Conservation (phyloP, 2,797 vertebrate genomes). For the Micrastur ruficollis region DNA sequence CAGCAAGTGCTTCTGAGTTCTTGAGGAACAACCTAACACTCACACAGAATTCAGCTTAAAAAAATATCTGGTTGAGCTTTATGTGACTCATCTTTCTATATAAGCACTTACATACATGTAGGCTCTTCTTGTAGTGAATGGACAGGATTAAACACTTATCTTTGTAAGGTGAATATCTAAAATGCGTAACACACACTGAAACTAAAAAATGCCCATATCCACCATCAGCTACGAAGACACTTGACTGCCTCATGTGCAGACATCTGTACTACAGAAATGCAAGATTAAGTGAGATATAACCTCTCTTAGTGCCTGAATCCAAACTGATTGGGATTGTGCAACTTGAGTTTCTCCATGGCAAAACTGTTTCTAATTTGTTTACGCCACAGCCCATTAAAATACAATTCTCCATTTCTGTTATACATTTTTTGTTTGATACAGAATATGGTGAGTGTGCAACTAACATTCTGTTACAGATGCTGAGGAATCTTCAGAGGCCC, state of each 20-base stretch:
- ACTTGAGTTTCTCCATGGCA: background rate
- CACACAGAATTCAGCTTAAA: background rate
- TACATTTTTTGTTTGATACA: background rate
- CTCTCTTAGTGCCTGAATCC: background rate
- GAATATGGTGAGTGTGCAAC: background rate
- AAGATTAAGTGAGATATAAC: background rate
- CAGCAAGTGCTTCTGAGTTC: background rate
- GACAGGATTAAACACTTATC: background rate
- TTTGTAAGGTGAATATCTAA: background rate
- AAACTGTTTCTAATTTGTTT: background rate
- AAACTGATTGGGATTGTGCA: background rate
- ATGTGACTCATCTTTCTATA: background rate
- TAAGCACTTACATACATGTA: background rate
- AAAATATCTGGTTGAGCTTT: background rate
- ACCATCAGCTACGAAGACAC: background rate
- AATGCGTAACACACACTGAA: fast-evolving
- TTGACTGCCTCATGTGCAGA: background rate
- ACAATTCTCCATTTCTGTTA: background rate
- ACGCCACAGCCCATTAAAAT: background rate
- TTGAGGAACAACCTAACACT: background rate
- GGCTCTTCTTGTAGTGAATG: background rate
- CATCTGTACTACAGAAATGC: background rate
- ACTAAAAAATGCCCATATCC: background rate
- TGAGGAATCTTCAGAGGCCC: background rate
- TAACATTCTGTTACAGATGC: background rate